Percentiles rank a stretch among this genome's conserved stretches.
Conservation (phyloP, 2,888 invertebrate species). For the Apodemia mormo region DNA sequence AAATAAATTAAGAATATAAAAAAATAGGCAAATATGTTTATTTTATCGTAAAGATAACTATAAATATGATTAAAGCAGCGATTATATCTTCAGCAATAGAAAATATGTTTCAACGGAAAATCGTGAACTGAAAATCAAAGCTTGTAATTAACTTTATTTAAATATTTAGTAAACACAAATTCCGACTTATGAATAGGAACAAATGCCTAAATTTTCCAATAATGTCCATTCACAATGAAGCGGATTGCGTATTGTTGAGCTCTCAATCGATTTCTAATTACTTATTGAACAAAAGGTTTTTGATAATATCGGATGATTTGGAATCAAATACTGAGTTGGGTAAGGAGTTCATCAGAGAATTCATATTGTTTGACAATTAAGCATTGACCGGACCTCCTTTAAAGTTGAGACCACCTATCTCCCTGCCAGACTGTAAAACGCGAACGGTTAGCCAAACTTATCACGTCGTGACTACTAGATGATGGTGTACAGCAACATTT, state of each 20-base stretch:
- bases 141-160: background rate
- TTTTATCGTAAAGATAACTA: no score
- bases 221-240: background rate
- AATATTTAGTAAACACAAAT: background rate
- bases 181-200: background rate
- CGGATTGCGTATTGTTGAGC: conserved; percentile 4
- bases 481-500: no score
- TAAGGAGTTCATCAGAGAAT: background rate
- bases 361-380: background rate
- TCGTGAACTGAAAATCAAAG: background rate
- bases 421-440: no score
- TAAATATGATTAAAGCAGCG: no score
- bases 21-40: no score
- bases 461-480: no score
- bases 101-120: no score
- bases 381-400: no score
- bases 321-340: background rate
- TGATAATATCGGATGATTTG: background rate
- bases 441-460: no score
- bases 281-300: conserved; percentile 7
- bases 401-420: no score
- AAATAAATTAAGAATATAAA: no score
- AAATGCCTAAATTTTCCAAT: conserved; percentile 4
- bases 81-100: no score
- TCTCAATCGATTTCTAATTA: conserved; percentile 12